Evolutionary conservation across 2,113 vertebrate genomes (phyloP).

Genomic region (Petaurus breviceps): DNA sequence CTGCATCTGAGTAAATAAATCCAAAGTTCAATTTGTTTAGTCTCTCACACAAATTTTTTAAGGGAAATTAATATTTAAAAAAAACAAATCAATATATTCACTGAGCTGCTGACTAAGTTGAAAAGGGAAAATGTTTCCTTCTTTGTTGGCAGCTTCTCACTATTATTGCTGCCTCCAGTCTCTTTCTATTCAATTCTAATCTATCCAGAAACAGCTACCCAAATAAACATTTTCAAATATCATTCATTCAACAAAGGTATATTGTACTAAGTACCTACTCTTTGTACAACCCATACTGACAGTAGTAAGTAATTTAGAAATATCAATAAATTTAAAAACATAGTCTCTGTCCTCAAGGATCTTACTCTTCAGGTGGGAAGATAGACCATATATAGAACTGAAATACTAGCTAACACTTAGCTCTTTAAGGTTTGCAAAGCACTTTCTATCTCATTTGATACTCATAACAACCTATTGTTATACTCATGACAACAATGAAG

Average conservation of each 20-base stretch:
- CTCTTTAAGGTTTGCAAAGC: neutral
- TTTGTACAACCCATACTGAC: neutral
- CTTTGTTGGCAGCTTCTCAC: neutral
- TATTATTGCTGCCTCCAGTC: constrained; percentile 2
- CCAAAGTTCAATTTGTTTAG: constrained; percentile 76
- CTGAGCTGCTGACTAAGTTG: constrained; percentile 76
- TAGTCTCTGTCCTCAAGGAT: neutral
- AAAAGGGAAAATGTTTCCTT: constrained; percentile 69
- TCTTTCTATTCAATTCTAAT: neutral
- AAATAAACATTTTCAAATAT: neutral
- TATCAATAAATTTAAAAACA: neutral
- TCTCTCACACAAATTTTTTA: constrained; percentile 68
- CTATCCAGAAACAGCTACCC: neutral
- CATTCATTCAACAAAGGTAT: neutral
- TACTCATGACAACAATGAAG: neutral
- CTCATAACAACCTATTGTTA: neutral
- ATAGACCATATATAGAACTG: neutral
- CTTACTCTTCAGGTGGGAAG: neutral
- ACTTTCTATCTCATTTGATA: neutral
- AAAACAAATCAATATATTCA: constrained; percentile 72
- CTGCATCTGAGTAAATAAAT: constrained; percentile 81
- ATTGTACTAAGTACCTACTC: neutral
- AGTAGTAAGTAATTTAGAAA: neutral
- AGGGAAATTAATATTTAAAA: constrained; percentile 75
- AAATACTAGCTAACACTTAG: neutral